phyloP scores from a whole-genome alignment of 2,797 vertebrate species.

The Paratrypauchen microcephalus region DNA sequence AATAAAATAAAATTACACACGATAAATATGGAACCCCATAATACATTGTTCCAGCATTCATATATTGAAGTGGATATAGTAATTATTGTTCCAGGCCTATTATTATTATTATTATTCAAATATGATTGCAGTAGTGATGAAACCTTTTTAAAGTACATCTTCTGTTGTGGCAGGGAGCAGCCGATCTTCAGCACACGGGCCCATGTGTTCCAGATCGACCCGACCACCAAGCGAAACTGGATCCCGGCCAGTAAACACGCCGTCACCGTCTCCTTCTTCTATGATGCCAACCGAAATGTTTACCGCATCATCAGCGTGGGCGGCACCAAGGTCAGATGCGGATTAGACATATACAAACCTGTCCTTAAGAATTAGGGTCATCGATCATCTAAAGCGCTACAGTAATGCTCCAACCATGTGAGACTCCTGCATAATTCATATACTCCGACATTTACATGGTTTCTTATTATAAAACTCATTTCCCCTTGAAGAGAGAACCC shows the following conservation, averaged over 20 bases:
- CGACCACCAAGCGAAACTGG: slow-evolving; percentile 93
- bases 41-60: no score
- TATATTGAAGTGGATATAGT: no score
- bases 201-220: slow-evolving; percentile 97
- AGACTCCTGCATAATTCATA: background rate
- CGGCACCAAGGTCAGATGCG: slow-evolving; percentile 88
- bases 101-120: no score
- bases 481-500: background rate
- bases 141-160: background rate
- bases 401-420: background rate
- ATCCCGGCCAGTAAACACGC: slow-evolving; percentile 96
- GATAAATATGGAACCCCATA: no score
- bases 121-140: background rate
- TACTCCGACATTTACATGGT: background rate
- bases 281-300: slow-evolving; percentile 88
- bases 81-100: no score
- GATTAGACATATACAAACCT: background rate
- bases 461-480: slow-evolving; percentile 3
- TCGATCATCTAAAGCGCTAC: background rate
- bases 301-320: slow-evolving; percentile 97
- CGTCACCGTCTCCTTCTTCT: slow-evolving; percentile 93
- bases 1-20: no score
- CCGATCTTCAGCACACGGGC: slow-evolving; percentile 94
- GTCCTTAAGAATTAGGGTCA: slow-evolving; percentile 3
- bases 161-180: slow-evolving; percentile 84